phyloP scores from a whole-genome alignment of 2,113 vertebrate species.

The Climacteris rufus region DNA sequence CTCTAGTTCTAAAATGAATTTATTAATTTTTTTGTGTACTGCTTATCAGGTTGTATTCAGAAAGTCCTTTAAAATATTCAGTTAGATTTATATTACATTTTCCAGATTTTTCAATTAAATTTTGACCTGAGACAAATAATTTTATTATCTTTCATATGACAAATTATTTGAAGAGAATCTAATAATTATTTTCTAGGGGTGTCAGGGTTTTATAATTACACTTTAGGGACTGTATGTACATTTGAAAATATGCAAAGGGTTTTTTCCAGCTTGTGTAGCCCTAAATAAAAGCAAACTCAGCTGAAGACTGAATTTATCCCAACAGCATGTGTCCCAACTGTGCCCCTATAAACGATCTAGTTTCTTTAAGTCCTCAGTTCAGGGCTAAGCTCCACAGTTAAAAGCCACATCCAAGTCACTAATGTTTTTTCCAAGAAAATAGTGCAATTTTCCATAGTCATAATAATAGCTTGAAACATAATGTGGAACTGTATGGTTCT shows the following conservation, averaged over 20 bases:
- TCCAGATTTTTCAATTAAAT: not conserved
- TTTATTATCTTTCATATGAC: not conserved
- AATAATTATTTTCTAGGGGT: not conserved
- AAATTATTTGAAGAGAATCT: not conserved
- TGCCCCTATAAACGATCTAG: not conserved
- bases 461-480: not conserved
- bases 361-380: not conserved
- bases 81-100: not conserved
- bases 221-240: fast-evolving
- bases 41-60: not conserved
- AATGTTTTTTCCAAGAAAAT: not conserved
- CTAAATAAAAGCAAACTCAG: not conserved
- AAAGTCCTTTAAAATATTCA: not conserved
- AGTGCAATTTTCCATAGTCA: not conserved
- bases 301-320: not conserved
- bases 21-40: not conserved
- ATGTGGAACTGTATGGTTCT: not conserved
- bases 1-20: not conserved
- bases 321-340: not conserved
- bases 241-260: not conserved
- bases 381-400: not conserved
- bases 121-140: not conserved
- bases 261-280: not conserved
- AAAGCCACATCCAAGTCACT: not conserved
- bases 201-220: not conserved